phyloP scores from a whole-genome alignment of 1,140 invertebrate genomes.

The Rhopalosiphum maidis region DNA sequence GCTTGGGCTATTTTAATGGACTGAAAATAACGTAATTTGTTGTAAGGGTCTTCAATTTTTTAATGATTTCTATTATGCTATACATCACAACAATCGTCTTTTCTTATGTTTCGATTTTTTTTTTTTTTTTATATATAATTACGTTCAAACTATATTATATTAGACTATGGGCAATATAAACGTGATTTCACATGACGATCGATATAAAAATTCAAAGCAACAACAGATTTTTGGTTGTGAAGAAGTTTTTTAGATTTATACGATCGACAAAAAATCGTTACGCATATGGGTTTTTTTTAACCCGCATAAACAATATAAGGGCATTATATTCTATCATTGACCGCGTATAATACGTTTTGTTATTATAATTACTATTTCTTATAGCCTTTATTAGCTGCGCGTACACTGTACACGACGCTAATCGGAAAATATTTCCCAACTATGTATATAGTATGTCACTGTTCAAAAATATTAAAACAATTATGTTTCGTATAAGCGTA shows the following conservation, averaged over 20 bases:
- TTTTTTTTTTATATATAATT: no score
- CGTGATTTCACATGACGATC: not conserved
- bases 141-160: not conserved
- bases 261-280: not conserved
- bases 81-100: not conserved
- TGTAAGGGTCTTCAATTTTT: not conserved
- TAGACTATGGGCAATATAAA: not conserved
- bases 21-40: not conserved
- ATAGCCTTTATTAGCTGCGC: not conserved
- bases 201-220: not conserved
- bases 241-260: not conserved
- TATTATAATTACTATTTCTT: not conserved
- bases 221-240: not conserved
- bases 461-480: not conserved
- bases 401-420: no score
- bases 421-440: not conserved
- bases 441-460: not conserved
- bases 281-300: not conserved
- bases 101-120: not conserved
- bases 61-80: not conserved
- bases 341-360: not conserved
- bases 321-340: not conserved
- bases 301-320: not conserved
- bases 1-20: not conserved
- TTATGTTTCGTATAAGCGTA: not conserved